These are phyloP conservation scores for Cynocephalus volans DNA, from an alignment of 2,113 vertebrate genomes.

Conservation along the genomic window DNA sequence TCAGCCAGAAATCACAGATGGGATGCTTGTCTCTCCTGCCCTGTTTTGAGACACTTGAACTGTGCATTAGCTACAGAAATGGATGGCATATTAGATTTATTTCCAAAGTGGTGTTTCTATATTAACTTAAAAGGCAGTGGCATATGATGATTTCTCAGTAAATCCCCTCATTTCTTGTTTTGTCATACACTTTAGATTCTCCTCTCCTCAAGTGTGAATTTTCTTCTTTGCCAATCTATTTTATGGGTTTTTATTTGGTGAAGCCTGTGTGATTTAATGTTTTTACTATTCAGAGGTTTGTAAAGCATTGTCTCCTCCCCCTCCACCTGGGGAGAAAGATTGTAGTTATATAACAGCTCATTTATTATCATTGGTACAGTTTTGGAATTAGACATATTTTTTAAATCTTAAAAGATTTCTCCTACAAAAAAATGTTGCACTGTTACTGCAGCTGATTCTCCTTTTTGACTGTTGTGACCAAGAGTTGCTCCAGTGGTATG, in stretches of 20 bases:
- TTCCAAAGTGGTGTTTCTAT: conserved; percentile 4
- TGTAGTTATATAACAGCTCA: not conserved
- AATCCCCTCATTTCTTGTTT: conserved; percentile 5
- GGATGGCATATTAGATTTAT: conserved; percentile 6
- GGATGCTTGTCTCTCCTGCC: not conserved
- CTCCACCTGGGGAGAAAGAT: not conserved
- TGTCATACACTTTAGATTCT: conserved; percentile 12
- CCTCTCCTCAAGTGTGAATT: conserved; percentile 12
- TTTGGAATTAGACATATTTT: not conserved
- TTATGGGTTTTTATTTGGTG: not conserved
- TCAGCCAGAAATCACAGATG: conserved; percentile 17
- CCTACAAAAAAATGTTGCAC: not conserved
- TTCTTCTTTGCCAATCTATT: not conserved
- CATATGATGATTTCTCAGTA: not conserved
- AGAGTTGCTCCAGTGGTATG: not conserved
- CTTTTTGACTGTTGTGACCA: not conserved
- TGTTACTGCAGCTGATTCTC: not conserved
- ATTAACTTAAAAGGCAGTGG: not conserved
- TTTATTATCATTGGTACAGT: not conserved
- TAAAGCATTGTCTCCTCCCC: not conserved
- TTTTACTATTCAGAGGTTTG: not conserved
- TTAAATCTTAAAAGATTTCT: not conserved
- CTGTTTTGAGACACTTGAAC: not conserved
- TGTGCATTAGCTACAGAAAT: not conserved
- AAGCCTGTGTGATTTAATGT: not conserved